phyloP scores from a whole-genome alignment of 2,113 vertebrate genomes.

The Anarrhichthys ocellatus region DNA sequence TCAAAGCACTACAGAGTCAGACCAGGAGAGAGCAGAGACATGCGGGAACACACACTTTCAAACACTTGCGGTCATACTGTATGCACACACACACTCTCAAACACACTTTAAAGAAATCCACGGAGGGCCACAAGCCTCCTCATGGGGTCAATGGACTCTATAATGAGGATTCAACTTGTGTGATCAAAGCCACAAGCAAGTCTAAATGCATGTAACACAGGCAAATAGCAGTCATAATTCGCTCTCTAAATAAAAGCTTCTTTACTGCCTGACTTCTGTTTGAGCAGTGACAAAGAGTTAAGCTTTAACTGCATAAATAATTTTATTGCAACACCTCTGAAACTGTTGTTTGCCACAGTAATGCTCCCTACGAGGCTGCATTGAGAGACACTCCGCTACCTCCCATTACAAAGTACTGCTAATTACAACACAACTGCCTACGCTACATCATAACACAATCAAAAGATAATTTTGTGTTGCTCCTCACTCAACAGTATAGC shows the following conservation, averaged over 20 bases:
- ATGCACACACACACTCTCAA: constrained; percentile 47
- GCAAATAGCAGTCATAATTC: constrained; percentile 9
- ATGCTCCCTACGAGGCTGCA: constrained; percentile 26
- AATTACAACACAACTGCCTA: constrained; percentile 58
- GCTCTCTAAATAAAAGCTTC: constrained; percentile 11
- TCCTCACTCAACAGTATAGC: constrained; percentile 43
- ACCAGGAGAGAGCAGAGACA: constrained; percentile 75
- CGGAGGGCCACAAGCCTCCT: background rate
- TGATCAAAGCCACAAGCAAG: constrained; percentile 40
- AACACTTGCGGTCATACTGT: constrained; percentile 49
- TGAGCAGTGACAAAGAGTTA: constrained; percentile 19
- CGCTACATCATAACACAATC: constrained; percentile 66
- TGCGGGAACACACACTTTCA: constrained; percentile 73
- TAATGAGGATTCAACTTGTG: constrained; percentile 2
- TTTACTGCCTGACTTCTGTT: constrained; percentile 16
- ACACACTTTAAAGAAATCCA: constrained; percentile 26
- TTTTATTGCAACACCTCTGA: constrained; percentile 17
- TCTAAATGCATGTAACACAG: constrained; percentile 10
- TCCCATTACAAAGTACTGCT: constrained; percentile 49
- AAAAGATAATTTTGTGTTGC: constrained; percentile 64
- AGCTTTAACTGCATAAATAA: constrained; percentile 24
- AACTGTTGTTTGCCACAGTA: constrained; percentile 42
- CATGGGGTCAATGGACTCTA: constrained; percentile 24
- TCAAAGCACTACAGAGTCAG: constrained; percentile 82
- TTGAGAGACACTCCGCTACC: constrained; percentile 24